Evolutionary conservation across 2,797 vertebrate species (phyloP).

Genomic region (Garrulus glandarius): DNA sequence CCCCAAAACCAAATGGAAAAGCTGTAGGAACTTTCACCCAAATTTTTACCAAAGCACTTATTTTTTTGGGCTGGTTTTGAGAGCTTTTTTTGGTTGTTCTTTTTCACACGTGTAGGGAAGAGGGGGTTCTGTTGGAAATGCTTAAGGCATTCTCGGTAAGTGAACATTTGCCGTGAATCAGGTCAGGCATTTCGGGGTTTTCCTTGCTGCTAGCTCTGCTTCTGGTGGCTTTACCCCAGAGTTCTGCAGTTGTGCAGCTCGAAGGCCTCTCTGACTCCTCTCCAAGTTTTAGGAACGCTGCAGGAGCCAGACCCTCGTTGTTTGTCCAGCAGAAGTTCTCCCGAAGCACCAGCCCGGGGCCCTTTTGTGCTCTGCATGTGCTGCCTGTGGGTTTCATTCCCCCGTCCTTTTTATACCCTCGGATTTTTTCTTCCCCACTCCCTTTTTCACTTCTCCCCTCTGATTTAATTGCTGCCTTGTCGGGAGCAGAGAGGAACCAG

Average conservation of each 20-base stretch:
- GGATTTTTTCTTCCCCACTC: neutral
- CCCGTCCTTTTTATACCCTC: neutral
- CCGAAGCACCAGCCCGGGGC: neutral
- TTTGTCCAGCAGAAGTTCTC: neutral
- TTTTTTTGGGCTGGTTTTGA: neutral
- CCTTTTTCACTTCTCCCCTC: constrained; percentile 11
- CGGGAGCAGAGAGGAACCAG: neutral
- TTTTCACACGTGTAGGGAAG: constrained; percentile 26
- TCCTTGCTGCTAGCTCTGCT: constrained; percentile 1
- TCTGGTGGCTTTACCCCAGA: neutral
- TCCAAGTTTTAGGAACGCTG: neutral
- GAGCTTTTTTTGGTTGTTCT: neutral
- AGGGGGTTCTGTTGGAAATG: constrained; percentile 58
- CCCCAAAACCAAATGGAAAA: neutral
- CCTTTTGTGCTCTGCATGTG: constrained; percentile 17
- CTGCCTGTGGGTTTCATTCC: neutral
- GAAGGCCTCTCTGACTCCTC: constrained; percentile 28
- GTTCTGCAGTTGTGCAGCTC: neutral
- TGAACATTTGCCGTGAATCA: constrained; percentile 1
- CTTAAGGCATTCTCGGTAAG: constrained; percentile 70
- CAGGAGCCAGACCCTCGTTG: neutral
- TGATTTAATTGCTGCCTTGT: neutral
- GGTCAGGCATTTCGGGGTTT: constrained; percentile 17
- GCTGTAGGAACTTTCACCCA: neutral
- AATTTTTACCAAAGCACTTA: neutral